Evolutionary conservation across 1,140 invertebrate species (phyloP).

Genomic region (Cotesia chilonis): DNA sequence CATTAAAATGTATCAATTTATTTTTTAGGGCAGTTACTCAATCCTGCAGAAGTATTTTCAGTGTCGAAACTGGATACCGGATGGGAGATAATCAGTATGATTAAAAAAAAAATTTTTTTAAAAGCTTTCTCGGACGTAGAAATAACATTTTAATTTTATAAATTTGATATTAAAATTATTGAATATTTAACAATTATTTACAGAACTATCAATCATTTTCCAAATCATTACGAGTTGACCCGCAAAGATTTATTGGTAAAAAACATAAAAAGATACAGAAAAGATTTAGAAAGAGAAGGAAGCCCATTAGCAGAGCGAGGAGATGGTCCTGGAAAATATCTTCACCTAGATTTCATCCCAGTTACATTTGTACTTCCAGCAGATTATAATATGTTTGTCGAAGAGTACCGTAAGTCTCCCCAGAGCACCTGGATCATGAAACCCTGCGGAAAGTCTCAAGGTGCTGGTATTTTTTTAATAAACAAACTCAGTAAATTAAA

Average conservation of each 20-base stretch:
- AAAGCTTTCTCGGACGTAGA: conserved; percentile 11
- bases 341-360: conserved; percentile 90
- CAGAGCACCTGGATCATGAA: conserved; percentile 98
- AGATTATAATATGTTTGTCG: conserved; percentile 95
- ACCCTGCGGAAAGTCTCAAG: conserved; percentile 91
- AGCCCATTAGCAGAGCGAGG: conserved; percentile 84
- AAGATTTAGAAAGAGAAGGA: conserved; percentile 90
- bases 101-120: conserved; percentile 21
- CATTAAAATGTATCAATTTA: too few relatives aligned
- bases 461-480: conserved; percentile 87
- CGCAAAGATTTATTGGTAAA: conserved; percentile 94
- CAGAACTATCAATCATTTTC: conserved; percentile 89
- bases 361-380: conserved; percentile 92
- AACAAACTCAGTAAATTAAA: conserved; percentile 90
- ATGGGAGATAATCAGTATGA: conserved; percentile 89
- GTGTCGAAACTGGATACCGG: conserved; percentile 90
- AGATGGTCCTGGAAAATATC: conserved; percentile 78
- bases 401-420: conserved; percentile 91
- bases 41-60: conserved; percentile 89
- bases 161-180: background rate
- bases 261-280: conserved; percentile 93
- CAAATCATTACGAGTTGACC: conserved; percentile 94
- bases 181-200: conserved; percentile 31
- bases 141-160: background rate
- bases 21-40: conserved; percentile 81